Conservation (phyloP, 2,888 invertebrate species). For the Sarcophaga variegata region DNA sequence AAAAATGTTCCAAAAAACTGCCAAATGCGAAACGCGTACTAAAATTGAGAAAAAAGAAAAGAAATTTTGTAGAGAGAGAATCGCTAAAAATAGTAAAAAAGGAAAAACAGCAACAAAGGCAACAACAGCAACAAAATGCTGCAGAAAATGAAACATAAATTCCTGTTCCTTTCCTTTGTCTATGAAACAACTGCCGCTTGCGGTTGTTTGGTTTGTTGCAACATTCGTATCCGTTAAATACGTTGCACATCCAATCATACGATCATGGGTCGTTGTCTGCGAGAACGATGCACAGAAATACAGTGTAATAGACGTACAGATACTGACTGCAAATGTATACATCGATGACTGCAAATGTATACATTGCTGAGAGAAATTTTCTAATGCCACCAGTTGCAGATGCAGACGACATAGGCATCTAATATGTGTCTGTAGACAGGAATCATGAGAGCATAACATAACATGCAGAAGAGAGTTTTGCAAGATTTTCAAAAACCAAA, state of each 20-base stretch:
- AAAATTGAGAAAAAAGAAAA: not conserved
- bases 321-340: not conserved
- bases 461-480: not conserved
- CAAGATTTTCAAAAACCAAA: not conserved
- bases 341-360: not conserved
- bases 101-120: not conserved
- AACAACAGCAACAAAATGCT: constrained; percentile 3
- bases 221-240: constrained; percentile 16
- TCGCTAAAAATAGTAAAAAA: constrained; percentile 10
- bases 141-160: constrained; percentile 25
- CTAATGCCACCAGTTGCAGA: constrained; percentile 4
- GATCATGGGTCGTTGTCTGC: not conserved
- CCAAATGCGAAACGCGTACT: not conserved
- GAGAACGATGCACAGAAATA: constrained; percentile 8
- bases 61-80: not conserved
- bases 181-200: constrained; percentile 33
- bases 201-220: not conserved
- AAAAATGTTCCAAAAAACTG: constrained; percentile 1
- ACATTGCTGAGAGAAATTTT: constrained; percentile 1
- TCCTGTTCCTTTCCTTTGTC: constrained; percentile 59
- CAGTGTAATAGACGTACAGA: not conserved
- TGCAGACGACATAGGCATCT: too few relatives aligned
- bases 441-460: not conserved
- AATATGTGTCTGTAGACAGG: not conserved
- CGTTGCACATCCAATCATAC: not conserved